These are phyloP conservation scores for Littorina saxatilis DNA, from an alignment of 1,140 invertebrate genomes.

Conservation along the genomic window DNA sequence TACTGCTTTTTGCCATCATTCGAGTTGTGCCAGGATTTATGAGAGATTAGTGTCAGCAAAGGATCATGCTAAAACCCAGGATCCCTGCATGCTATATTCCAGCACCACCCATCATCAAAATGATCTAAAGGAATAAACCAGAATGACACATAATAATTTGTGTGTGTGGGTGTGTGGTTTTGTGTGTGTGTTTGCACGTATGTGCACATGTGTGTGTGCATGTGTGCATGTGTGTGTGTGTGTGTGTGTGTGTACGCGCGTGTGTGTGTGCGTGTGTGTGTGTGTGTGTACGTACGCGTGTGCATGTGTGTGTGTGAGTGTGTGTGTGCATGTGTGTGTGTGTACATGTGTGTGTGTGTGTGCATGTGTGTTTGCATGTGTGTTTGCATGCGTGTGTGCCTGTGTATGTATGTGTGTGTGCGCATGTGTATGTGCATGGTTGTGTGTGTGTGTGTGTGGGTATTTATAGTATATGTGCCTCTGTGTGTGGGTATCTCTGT, in stretches of 20 bases:
- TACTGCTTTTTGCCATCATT: no score
- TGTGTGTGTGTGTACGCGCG: background rate
- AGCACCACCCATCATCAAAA: no score
- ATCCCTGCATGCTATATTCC: no score
- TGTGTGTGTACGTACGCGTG: background rate
- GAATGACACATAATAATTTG: background rate
- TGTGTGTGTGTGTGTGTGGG: background rate
- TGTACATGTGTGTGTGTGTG: background rate
- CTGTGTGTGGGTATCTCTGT: no score
- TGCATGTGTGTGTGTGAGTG: background rate
- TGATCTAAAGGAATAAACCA: no score
- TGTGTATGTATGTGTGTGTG: background rate
- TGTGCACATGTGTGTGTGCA: conserved; percentile 3
- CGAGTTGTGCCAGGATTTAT: no score
- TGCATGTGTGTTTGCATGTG: conserved; percentile 2
- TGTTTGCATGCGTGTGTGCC: background rate
- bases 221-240: background rate
- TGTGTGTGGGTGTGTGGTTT: conserved; percentile 5
- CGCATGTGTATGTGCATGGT: background rate
- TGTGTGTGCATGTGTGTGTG: background rate
- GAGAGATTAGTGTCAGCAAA: no score
- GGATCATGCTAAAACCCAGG: no score
- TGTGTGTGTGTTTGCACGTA: conserved; percentile 6
- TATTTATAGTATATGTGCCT: no score
- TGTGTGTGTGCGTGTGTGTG: conserved; percentile 11